phyloP scores from a whole-genome alignment of 2,797 vertebrate genomes.

The Alca torda region DNA sequence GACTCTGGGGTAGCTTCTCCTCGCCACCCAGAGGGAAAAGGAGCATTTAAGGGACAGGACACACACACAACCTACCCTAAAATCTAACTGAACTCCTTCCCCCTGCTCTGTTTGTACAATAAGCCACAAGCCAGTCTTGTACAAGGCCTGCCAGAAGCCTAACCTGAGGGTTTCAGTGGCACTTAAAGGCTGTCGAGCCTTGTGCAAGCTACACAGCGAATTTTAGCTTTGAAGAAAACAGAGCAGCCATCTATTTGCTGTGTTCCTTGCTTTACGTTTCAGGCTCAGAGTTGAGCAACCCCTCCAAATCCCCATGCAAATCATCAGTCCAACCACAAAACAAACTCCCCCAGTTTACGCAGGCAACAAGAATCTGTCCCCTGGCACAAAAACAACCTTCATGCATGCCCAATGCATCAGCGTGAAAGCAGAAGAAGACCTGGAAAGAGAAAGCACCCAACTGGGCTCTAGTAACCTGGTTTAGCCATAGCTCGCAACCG shows the following conservation, averaged over 20 bases:
- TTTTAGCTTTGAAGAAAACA: neutral
- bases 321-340: neutral
- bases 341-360: neutral
- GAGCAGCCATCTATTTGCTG: neutral
- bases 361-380: neutral
- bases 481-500: fast-evolving
- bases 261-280: neutral
- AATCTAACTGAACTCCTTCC: neutral
- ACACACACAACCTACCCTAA: fast-evolving
- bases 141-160: neutral
- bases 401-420: fast-evolving
- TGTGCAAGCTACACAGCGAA: neutral
- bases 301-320: neutral
- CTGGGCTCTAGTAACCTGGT: neutral
- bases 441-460: neutral
- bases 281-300: neutral
- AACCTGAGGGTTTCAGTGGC: neutral
- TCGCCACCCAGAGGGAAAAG: neutral
- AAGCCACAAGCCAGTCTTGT: neutral
- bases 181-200: neutral
- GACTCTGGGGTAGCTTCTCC: neutral
- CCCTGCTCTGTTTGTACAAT: neutral
- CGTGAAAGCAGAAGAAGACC: neutral
- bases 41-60: neutral
- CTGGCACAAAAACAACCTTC: neutral